phyloP scores from a whole-genome alignment of 1,140 invertebrate genomes.

The Copidosoma floridanum region DNA sequence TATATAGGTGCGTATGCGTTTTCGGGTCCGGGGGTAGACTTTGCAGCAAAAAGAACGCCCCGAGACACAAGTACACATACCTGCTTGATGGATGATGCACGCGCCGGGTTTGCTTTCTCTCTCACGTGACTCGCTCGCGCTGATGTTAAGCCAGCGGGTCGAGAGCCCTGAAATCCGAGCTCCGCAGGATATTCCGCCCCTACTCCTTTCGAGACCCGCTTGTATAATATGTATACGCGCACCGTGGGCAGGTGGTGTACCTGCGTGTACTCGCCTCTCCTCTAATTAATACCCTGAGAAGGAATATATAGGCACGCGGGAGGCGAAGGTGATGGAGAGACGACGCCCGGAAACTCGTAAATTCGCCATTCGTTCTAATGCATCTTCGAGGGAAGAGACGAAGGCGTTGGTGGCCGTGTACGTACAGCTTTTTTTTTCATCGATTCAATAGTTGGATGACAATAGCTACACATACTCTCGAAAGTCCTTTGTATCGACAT shows the following conservation, averaged over 20 bases:
- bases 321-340: constrained; percentile 6
- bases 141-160: constrained; percentile 40
- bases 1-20: constrained; percentile 19
- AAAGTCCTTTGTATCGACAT: neutral
- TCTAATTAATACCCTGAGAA: constrained; percentile 47
- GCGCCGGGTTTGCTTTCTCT: too few species aligned
- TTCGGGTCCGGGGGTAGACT: neutral
- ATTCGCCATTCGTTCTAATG: constrained; percentile 14
- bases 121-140: constrained; percentile 39
- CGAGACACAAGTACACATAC: neutral
- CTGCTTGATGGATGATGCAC: constrained; percentile 30
- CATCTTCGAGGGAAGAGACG: neutral
- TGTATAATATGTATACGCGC: too few species aligned
- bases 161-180: constrained; percentile 50
- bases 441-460: too few species aligned
- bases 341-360: neutral
- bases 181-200: too few species aligned
- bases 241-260: too few species aligned
- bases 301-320: neutral
- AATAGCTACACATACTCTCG: too few species aligned
- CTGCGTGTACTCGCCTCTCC: too few species aligned
- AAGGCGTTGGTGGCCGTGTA: neutral
- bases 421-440: neutral
- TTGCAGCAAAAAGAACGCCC: too few species aligned
- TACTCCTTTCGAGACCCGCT: too few species aligned